A percentile compares a stretch with the other conserved stretches of the same genome.
Evolutionary conservation across 2,113 vertebrate species (phyloP).

Genomic region (Cebus imitator): DNA sequence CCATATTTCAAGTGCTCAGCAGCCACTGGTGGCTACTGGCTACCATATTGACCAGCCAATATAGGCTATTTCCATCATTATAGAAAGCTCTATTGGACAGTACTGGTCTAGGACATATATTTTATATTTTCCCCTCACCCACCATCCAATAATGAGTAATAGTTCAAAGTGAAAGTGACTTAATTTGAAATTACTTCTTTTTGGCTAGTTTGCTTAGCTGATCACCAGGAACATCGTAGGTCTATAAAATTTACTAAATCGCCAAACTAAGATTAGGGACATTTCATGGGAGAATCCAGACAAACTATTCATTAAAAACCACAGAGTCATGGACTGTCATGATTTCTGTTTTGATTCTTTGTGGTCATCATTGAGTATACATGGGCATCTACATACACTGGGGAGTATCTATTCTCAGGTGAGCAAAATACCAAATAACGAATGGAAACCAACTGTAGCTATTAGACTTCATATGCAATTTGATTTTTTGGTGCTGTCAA

Average conservation of each 20-base stretch:
- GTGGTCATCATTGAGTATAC: neutral
- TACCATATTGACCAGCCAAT: neutral
- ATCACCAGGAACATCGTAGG: neutral
- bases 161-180: neutral
- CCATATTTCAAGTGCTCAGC: neutral
- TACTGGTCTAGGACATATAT: neutral
- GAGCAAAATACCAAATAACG: neutral
- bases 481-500: neutral
- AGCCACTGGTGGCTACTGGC: neutral
- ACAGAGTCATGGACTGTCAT: neutral
- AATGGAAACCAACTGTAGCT: neutral
- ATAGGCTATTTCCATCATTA: neutral
- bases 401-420: neutral
- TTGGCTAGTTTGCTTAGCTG: constrained; percentile 7
- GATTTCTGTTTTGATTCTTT: neutral
- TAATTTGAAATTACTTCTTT: neutral
- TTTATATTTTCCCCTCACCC: neutral
- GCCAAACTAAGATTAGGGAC: neutral
- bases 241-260: neutral
- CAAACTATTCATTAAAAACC: neutral
- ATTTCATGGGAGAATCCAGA: neutral
- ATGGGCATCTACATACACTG: neutral
- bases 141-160: neutral
- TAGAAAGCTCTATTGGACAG: neutral
- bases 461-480: neutral